Evolutionary conservation across 2,797 vertebrate species (phyloP).

Genomic region (Anguilla marmorata): DNA sequence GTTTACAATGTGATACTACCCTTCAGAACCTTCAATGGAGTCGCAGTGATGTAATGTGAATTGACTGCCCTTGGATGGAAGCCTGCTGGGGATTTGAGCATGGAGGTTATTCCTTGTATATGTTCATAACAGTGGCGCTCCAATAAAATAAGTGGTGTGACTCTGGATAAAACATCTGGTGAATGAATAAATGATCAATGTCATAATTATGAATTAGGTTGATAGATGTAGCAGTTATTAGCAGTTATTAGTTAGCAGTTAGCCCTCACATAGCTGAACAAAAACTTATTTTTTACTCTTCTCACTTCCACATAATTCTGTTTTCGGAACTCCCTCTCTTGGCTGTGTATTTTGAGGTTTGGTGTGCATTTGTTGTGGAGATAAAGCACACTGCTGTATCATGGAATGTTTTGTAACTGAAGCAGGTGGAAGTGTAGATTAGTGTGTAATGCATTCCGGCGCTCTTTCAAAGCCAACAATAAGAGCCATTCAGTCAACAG

Average conservation of each 20-base stretch:
- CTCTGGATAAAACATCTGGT: conserved; percentile 1
- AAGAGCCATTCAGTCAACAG: neutral
- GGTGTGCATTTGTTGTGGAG: neutral
- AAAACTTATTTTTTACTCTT: neutral
- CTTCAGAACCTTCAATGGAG: neutral
- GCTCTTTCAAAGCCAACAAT: neutral
- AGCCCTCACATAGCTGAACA: neutral
- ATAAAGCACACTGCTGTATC: neutral
- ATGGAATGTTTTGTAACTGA: neutral
- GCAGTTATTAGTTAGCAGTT: neutral
- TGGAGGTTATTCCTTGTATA: neutral
- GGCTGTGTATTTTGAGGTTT: neutral
- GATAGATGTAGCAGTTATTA: neutral
- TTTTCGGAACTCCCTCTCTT: neutral
- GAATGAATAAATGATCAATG: neutral
- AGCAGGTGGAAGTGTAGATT: neutral
- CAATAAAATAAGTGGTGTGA: neutral
- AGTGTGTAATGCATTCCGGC: neutral
- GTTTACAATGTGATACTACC: neutral
- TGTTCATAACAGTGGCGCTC: neutral
- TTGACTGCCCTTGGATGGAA: neutral
- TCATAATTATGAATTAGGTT: neutral
- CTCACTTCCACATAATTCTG: too few species aligned
- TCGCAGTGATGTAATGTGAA: neutral
- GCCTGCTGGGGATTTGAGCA: neutral